These are phyloP conservation scores for Tenodera sinensis DNA, from an alignment of 2,888 invertebrate genomes.

Conservation along the genomic window DNA sequence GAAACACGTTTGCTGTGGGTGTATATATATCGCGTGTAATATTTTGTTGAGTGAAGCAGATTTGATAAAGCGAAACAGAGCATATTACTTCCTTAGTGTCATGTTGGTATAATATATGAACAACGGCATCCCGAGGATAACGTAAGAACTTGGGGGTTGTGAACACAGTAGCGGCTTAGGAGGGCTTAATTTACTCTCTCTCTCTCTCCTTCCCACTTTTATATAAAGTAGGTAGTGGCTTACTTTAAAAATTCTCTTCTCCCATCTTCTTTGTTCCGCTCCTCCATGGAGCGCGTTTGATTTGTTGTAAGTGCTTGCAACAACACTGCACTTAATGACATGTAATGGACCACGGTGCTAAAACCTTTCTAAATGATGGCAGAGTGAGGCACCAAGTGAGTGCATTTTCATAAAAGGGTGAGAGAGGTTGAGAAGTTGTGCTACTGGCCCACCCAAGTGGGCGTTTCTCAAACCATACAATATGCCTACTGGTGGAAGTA, in stretches of 20 bases:
- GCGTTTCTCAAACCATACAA: not conserved
- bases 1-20: too few relatives aligned
- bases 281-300: not conserved
- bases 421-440: not conserved
- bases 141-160: not conserved
- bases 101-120: not conserved
- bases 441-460: not conserved
- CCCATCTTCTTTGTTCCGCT: not conserved
- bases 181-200: not conserved
- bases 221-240: not conserved
- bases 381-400: not conserved
- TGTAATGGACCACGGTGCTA: not conserved
- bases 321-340: not conserved
- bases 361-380: not conserved
- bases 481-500: not conserved
- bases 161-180: not conserved
- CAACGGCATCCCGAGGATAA: not conserved
- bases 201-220: not conserved
- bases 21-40: not conserved
- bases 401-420: not conserved
- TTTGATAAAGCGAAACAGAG: not conserved
- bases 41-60: not conserved
- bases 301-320: not conserved
- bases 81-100: too few relatives aligned
- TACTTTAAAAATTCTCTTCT: not conserved